A percentile compares a stretch with the other conserved stretches of the same genome.
phyloP scores from a whole-genome alignment of 1,140 invertebrate genomes.

The Eulimnadia texana region DNA sequence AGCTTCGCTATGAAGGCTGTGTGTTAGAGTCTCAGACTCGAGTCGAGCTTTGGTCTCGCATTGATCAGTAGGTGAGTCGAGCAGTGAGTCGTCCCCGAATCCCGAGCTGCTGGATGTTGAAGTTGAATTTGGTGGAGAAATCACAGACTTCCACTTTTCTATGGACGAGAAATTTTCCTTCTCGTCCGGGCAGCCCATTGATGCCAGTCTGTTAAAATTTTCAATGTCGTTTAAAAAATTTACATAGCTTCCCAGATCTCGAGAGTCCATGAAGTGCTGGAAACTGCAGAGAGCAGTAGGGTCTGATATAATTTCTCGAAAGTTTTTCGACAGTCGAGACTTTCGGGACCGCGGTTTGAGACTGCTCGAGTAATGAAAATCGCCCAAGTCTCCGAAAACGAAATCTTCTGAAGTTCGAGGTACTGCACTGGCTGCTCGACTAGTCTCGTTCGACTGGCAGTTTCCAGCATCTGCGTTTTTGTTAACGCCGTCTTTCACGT shows the following conservation, averaged over 20 bases:
- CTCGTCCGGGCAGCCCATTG: background rate
- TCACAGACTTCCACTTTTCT: conserved; percentile 2
- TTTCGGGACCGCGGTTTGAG: conserved; percentile 1
- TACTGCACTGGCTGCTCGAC: too few species aligned
- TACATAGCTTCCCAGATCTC: conserved; percentile 39
- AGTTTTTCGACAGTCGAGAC: conserved; percentile 9
- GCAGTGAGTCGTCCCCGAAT: conserved; percentile 8
- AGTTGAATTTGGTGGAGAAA: conserved; percentile 5
- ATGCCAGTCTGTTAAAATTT: conserved; percentile 4
- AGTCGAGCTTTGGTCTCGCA: background rate
- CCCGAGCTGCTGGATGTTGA: conserved; percentile 9
- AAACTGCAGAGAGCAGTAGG: conserved; percentile 54
- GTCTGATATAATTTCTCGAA: conserved; percentile 47
- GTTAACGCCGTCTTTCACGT: background rate
- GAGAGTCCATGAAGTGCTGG: conserved; percentile 52
- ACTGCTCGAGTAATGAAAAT: background rate
- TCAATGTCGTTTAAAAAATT: conserved; percentile 35
- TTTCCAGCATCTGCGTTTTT: too few species aligned
- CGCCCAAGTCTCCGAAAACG: conserved; percentile 5
- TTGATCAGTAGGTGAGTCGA: conserved; percentile 3
- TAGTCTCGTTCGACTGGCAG: too few species aligned
- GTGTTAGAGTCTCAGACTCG: conserved; percentile 2
- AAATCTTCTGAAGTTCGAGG: too few species aligned
- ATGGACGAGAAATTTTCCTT: conserved; percentile 1
- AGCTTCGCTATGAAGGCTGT: conserved; percentile 9